Conservation (phyloP, 2,797 vertebrate genomes). For the Bradypus variegatus region DNA sequence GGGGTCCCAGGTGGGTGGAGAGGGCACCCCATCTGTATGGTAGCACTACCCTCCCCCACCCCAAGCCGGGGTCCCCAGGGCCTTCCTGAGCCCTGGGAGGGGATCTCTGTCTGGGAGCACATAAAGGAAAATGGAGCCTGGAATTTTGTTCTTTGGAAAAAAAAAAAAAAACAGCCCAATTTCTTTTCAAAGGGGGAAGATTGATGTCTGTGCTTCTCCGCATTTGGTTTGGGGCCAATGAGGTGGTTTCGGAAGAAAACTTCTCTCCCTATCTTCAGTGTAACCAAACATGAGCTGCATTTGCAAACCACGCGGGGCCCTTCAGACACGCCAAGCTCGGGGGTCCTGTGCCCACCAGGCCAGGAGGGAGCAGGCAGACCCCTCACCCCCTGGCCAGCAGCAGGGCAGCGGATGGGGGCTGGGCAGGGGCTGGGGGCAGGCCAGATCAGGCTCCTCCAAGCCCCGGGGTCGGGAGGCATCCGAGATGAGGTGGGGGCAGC, state of each 20-base stretch:
- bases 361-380: constrained; percentile 49
- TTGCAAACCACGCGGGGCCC: constrained; percentile 57
- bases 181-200: constrained; percentile 35
- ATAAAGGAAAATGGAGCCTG: constrained; percentile 45
- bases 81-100: too few relatives aligned
- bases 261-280: constrained; percentile 53
- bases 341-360: constrained; percentile 54
- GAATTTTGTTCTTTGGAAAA: constrained; percentile 23
- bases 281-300: constrained; percentile 55
- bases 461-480: not conserved
- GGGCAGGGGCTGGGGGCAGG: not conserved
- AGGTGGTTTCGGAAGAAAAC: constrained; percentile 59
- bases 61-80: not conserved
- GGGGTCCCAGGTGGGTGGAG: not conserved
- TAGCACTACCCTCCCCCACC: not conserved
- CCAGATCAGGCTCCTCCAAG: not conserved
- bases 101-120: not conserved
- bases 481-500: fast-evolving
- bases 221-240: constrained; percentile 48
- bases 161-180: constrained; percentile 25
- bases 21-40: not conserved
- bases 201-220: constrained; percentile 36
- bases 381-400: not conserved
- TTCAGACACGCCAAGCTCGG: constrained; percentile 48
- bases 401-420: not conserved